Conservation (phyloP, 2,888 invertebrate species). For the Himalopsyche kuldschensis region DNA sequence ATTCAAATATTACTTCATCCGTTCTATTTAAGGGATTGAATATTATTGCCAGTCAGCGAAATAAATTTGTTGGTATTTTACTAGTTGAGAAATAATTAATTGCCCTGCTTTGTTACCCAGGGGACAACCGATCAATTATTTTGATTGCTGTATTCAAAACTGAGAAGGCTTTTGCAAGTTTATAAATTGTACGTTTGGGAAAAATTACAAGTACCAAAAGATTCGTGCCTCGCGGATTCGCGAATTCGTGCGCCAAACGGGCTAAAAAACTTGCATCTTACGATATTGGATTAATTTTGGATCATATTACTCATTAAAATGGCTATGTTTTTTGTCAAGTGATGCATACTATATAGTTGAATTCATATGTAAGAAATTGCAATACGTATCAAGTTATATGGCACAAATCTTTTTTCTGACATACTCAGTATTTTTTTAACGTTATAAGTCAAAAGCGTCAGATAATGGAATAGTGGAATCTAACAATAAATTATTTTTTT, state of each 20-base stretch:
- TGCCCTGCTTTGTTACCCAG: background rate
- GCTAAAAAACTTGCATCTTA: background rate
- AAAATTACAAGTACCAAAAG: background rate
- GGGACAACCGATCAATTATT: background rate
- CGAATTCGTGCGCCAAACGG: background rate
- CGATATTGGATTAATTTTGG: background rate
- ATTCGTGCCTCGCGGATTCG: background rate
- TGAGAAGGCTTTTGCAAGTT: background rate
- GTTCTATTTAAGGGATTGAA: background rate
- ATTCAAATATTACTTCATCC: background rate
- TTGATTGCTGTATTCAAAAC: background rate
- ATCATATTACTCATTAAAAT: background rate
- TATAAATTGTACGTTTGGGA: background rate
- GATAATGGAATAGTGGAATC: too few species aligned
- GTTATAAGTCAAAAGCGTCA: too few species aligned
- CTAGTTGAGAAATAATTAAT: background rate
- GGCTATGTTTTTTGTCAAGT: too few species aligned
- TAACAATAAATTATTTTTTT: too few species aligned
- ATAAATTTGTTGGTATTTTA: background rate
- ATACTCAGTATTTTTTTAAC: too few species aligned
- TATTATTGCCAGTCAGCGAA: background rate
- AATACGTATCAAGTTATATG: too few species aligned
- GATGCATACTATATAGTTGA: too few species aligned
- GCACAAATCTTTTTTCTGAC: too few species aligned
- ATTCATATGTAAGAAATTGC: too few species aligned